A percentile compares a stretch with the other conserved stretches of the same genome.
Evolutionary conservation across 2,888 invertebrate genomes (phyloP).

Genomic region (Exocentrus adspersus): DNA sequence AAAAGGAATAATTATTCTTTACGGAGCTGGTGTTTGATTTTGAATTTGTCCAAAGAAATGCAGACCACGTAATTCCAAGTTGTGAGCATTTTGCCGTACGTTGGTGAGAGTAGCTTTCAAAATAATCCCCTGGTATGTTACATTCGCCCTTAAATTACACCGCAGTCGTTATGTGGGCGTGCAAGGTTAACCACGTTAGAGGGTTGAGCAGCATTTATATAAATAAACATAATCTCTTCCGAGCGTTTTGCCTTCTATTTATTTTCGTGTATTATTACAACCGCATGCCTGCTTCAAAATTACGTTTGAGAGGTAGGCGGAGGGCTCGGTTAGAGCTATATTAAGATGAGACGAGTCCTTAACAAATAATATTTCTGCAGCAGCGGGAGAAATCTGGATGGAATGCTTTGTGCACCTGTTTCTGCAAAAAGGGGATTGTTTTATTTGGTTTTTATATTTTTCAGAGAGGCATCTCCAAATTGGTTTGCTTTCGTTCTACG

Average conservation of each 20-base stretch:
- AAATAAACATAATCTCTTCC: conserved; percentile 1
- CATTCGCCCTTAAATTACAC: background rate
- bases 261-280: background rate
- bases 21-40: too few relatives aligned
- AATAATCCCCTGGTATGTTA: background rate
- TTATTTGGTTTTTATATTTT: too few relatives aligned
- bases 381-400: background rate
- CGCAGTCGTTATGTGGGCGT: background rate
- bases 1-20: too few relatives aligned
- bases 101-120: too few relatives aligned
- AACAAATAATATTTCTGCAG: background rate
- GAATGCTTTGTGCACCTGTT: too few relatives aligned
- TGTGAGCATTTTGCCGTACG: too few relatives aligned
- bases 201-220: background rate
- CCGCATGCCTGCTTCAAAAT: background rate
- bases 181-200: background rate
- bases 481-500: too few relatives aligned
- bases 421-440: too few relatives aligned
- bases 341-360: background rate
- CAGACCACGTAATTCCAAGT: too few relatives aligned
- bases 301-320: background rate
- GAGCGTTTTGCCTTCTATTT: conserved; percentile 1
- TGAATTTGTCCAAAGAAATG: too few relatives aligned
- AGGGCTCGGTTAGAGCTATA: background rate
- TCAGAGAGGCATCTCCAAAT: too few relatives aligned